Base-by-base conservation (phyloP, 2,113 vertebrate genomes). In the Turnix velox region DNA sequence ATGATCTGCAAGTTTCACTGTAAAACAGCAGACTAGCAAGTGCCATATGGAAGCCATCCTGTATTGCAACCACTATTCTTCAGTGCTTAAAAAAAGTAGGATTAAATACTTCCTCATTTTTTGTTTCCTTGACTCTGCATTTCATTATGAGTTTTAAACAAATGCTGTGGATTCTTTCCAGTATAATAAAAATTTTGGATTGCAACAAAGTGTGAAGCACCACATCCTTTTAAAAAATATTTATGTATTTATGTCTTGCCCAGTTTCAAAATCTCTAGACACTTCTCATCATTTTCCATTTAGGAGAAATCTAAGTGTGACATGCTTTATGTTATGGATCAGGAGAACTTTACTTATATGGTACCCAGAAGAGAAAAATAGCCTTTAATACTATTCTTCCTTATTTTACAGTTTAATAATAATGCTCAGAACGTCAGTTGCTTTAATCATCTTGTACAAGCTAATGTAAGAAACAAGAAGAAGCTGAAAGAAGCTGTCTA, bases 391-490 rank as follows among this genome's bases (percentile, higher is more conserved):
- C 33, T 54, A 4, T 77, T 84, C 77, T 8, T 78, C 0, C 59
- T 88, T 84, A 23, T 93, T 58, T 95, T 79, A 5, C 97, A 99
- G 99, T 99, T 99, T 95, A 99, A 99, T 97, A 99, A 99, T 67
- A 98, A 98, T 61, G 99, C 99, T 88, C 99, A 99, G 81, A 99
- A 99, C 18, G 98, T 99, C 35, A 99, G 99, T 45, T 99, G 99
- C 94, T 99, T 99, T 86, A 98, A 99, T 82, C 98, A 99, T 84
- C 98, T 99, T 89, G 99, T 99, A 76, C 99, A 99, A 96, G 99
- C 99, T 77, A 99, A 99, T 25, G 99, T 99, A 61, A 98, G 99
- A 93, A 99, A 99, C 96, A 99, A 99, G 97, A 99, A 99, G 97
- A 98, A 99, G 80, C 96, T 99, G 95, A 99, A 99, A 97, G 99